Base-by-base conservation (phyloP, 2,797 vertebrate species). In the Nasua narica region DNA sequence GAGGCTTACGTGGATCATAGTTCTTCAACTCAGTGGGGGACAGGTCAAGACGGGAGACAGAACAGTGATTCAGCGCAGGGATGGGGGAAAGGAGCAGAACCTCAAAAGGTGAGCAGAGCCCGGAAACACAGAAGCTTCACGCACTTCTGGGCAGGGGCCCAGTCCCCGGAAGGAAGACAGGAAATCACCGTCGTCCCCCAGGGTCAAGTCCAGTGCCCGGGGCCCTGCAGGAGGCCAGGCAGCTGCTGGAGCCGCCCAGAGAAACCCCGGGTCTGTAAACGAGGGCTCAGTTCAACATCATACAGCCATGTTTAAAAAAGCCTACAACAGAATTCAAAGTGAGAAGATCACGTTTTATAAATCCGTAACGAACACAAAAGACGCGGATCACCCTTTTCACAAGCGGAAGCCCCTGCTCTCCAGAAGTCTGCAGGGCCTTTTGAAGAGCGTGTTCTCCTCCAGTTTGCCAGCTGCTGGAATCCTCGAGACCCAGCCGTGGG, bases 161-260 rank as follows among this genome's bases (percentile, higher is more conserved):
- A 11, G 14, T 3, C 35, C 82, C 2, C 3, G 48, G 35, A 5
- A 46, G 13, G 29, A 15, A 35, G 72, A 50, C 0, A 4, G 43
- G 27, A 2, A 69, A 25, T 46, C 40, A 4, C 29, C 8, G 40
- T 29, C 6, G 3, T 50, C 52, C 14, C 25, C 13, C 9, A 48
- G n/a, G 7, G 19, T 56, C 83, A 40, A 5, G 15, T 4, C n/a
- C 12, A 15, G 4, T 1, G 35, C 56, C 14, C 0, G 0, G 35
- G 13, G 5, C 18, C 35, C 8, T 5, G 27, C 15, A 23, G 0
- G 27, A 7, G 48, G 10, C n/a, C 21, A 18, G 14, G 27, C 1
- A 35, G n/a, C 40, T 32, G 3, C 1, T 15, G 43, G 14, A 43
- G 32, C 29, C 5, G 29, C 19, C 79, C 50, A 18, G 35, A 46